These are phyloP conservation scores for Melanostoma mellinum DNA, from an alignment of 2,888 invertebrate genomes.

Conservation along the genomic window DNA sequence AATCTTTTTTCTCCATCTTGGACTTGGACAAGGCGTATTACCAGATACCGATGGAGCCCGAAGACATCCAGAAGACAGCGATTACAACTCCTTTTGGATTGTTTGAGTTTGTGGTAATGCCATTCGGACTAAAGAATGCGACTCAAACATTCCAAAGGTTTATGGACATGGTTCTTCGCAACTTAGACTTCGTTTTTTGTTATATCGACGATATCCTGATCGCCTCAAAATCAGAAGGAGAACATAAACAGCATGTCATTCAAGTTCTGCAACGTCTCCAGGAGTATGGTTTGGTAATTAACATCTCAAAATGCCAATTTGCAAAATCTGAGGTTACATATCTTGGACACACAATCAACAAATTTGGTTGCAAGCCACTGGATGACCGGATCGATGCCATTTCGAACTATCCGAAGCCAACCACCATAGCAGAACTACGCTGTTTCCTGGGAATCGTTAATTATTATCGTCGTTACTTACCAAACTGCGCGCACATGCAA, in stretches of 20 bases:
- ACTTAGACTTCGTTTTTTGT: slow-evolving; percentile 52
- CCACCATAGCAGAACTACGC: slow-evolving; percentile 4
- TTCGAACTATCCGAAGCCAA: slow-evolving; percentile 31
- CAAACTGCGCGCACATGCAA: slow-evolving; percentile 17
- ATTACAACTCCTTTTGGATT: slow-evolving; percentile 75
- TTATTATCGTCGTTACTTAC: slow-evolving; percentile 51
- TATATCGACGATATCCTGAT: slow-evolving; percentile 76
- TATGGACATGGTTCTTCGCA: too few relatives aligned
- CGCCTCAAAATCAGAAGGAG: slow-evolving; percentile 59
- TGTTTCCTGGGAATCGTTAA: slow-evolving; percentile 27
- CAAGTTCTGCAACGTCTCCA: slow-evolving; percentile 65
- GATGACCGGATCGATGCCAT: too few relatives aligned
- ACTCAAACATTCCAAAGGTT: too few relatives aligned
- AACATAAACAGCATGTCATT: slow-evolving; percentile 70
- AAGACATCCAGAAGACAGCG: slow-evolving; percentile 42
- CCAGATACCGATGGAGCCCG: slow-evolving; percentile 21
- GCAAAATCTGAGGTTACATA: slow-evolving; percentile 17
- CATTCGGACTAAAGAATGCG: too few relatives aligned
- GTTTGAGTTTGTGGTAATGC: too few relatives aligned
- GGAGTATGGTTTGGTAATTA: slow-evolving; percentile 70
- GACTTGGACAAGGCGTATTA: too few relatives aligned
- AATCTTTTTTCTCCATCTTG: too few relatives aligned
- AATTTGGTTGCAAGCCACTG: slow-evolving; percentile 30
- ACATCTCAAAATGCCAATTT: slow-evolving; percentile 55
- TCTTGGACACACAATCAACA: slow-evolving; percentile 30